Evolutionary conservation across 2,113 vertebrate genomes (phyloP), one percentile per base, ranked within the genome.

Genomic region (Syrmaticus mikado): DNA sequence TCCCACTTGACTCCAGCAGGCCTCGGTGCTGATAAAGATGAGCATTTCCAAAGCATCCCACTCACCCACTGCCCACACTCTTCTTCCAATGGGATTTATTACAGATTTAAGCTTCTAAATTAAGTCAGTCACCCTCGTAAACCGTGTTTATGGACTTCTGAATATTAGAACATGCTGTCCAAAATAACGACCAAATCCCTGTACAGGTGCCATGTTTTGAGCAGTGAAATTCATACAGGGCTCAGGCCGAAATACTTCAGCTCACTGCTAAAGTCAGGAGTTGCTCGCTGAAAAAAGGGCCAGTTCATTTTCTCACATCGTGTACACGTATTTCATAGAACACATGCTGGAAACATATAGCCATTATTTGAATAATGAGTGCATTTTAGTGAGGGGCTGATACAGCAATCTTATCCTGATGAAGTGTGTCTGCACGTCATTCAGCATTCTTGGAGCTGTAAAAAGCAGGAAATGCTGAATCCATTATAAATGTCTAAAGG

Each of bases 391-490:
- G 85, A 95, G 91, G 95, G 95, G 94, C 96, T 94, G 96, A 97
- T 95, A 85, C 96, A 97, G 95, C 96, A 95, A 66, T 92, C 94
- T 83, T 73, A 85, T 19, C 95, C 93, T 95, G 94, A 96, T 96
- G 94, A 94, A 95, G 89, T 85, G 91, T 88, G 89, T 82, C 85
- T 96, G 91, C 89, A 92, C 85, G 79, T 96, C 93, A 97, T 93
- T 94, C 93, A 88, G 94, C 93, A 88, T 96, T 94, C 93, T 88
- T 90, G 85, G 94, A 95, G 72, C 68, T 65, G 80, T 20, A 94
- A 84, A 95, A 95, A 91, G 91, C 89, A 95, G 96, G 93, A 95
- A 96, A 93, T 92, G 93, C 89, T 96, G 96, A 96, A 94, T 94
- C 96, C 72, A 95, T 96, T 94, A 93, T 71, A 92, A 90, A 93